These are phyloP conservation scores for Ceratina calcarata DNA, from an alignment of 1,140 invertebrate genomes.

Conservation along the genomic window DNA sequence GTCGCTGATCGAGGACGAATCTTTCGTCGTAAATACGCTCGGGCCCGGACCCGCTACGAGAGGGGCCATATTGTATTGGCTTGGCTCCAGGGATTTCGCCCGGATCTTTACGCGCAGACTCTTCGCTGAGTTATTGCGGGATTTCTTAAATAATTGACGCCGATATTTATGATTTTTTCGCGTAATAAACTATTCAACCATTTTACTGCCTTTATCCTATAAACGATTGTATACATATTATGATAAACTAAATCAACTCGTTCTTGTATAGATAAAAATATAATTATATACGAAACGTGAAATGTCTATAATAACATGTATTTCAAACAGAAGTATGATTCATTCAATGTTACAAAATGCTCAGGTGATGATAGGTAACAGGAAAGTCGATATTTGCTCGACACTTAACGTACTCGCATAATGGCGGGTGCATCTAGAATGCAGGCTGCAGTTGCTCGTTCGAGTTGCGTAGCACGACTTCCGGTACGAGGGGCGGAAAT, in stretches of 20 bases:
- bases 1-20: slow-evolving; percentile 28
- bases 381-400: slow-evolving; percentile 3
- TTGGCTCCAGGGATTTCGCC: background rate
- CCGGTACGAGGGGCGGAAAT: slow-evolving; percentile 72
- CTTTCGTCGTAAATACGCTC: slow-evolving; percentile 40
- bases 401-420: slow-evolving; percentile 34
- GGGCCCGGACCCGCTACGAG: background rate
- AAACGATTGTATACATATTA: too few species aligned
- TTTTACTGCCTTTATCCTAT: background rate
- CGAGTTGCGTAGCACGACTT: slow-evolving; percentile 58
- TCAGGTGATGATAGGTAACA: background rate
- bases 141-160: slow-evolving; percentile 5
- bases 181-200: background rate
- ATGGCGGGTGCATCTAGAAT: slow-evolving; percentile 61
- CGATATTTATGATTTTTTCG: background rate
- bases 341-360: too few species aligned
- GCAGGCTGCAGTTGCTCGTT: slow-evolving; percentile 53
- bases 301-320: too few species aligned
- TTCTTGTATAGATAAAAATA: too few species aligned
- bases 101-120: background rate
- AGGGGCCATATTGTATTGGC: slow-evolving; percentile 19
- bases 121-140: background rate
- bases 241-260: too few species aligned
- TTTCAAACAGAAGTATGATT: too few species aligned
- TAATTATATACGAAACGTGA: too few species aligned